Conservation (phyloP, 2,797 vertebrate species). For the Adelosebastes latens region DNA sequence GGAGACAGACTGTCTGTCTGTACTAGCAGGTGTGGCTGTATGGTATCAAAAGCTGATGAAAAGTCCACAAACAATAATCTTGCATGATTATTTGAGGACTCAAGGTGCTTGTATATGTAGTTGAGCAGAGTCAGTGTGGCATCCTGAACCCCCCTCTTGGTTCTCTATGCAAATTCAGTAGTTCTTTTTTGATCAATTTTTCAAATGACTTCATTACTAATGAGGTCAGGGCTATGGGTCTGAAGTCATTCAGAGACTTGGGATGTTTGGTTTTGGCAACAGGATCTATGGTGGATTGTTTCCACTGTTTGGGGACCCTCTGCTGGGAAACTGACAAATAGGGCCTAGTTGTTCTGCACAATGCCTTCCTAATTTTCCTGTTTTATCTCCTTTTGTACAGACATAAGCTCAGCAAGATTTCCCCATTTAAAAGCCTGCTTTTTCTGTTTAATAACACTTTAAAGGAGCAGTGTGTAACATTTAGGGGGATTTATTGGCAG, state of each 20-base stretch:
- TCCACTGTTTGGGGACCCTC: no score
- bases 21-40: no score
- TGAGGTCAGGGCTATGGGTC: neutral
- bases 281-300: neutral
- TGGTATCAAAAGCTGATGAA: neutral
- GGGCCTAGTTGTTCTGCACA: no score
- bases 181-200: neutral
- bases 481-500: no score
- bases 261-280: neutral
- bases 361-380: neutral
- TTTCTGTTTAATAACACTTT: neutral
- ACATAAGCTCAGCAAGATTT: neutral
- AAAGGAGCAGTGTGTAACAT: no score
- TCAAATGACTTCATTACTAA: neutral
- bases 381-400: neutral
- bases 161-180: neutral
- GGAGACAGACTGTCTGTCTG: neutral
- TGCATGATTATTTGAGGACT: neutral
- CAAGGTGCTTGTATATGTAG: neutral
- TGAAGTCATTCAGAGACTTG: neutral
- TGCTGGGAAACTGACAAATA: no score
- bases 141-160: neutral
- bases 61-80: neutral
- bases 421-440: neutral
- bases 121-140: neutral